phyloP scores from a whole-genome alignment of 2,113 vertebrate genomes.

The Nannospalax galili region DNA sequence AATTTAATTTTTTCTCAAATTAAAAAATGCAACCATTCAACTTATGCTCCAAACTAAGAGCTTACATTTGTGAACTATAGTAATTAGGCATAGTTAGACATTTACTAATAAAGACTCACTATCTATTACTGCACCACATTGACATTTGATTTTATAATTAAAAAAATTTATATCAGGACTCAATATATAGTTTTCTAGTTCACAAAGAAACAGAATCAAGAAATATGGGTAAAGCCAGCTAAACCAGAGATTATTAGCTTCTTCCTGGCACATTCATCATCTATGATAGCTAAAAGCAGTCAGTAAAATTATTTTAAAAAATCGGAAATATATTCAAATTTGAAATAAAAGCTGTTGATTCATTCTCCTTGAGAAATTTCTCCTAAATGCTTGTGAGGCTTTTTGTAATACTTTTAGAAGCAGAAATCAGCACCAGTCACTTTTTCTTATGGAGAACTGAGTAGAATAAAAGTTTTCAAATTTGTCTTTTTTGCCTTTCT shows the following conservation, averaged over 20 bases:
- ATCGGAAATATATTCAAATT: slow-evolving; percentile 49
- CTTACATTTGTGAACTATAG: neutral
- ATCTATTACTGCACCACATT: slow-evolving; percentile 5
- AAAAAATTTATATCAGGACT: slow-evolving; percentile 54
- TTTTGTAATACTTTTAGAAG: neutral
- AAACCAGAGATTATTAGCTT: slow-evolving; percentile 44
- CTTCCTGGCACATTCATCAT: slow-evolving; percentile 65
- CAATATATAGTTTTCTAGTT: slow-evolving; percentile 47
- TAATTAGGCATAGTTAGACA: slow-evolving; percentile 52
- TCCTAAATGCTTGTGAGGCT: neutral
- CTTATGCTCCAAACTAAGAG: slow-evolving; percentile 31
- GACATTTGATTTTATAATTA: slow-evolving; percentile 48
- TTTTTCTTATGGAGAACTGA: neutral
- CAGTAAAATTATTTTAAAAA: slow-evolving; percentile 56
- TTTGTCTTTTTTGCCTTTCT: neutral
- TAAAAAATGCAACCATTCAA: slow-evolving; percentile 23
- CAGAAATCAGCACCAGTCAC: slow-evolving; percentile 23
- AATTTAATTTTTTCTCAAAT: slow-evolving; percentile 55
- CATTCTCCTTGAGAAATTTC: neutral
- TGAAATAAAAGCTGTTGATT: slow-evolving; percentile 57
- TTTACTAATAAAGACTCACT: slow-evolving; percentile 64
- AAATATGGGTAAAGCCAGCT: slow-evolving; percentile 31
- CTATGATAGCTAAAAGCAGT: slow-evolving; percentile 48
- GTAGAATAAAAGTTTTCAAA: neutral
- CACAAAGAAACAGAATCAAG: slow-evolving; percentile 23